phyloP scores from a whole-genome alignment of 2,888 invertebrate genomes.

The Andrena minutula region DNA sequence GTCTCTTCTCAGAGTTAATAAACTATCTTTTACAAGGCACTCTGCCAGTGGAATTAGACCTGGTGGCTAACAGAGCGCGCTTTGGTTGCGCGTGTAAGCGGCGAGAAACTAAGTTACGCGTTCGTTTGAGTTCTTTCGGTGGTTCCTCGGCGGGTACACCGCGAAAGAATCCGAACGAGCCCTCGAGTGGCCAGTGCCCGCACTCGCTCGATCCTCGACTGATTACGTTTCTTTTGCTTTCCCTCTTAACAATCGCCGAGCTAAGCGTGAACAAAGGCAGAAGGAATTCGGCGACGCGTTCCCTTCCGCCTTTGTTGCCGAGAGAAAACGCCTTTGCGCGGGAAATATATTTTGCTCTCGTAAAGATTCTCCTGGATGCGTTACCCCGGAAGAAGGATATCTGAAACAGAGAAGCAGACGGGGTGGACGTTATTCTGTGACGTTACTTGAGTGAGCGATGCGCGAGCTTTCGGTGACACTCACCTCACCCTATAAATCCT shows the following conservation, averaged over 20 bases:
- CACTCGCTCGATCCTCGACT: constrained; percentile 51
- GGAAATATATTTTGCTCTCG: constrained; percentile 39
- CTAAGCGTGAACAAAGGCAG: constrained; percentile 9
- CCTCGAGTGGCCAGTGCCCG: constrained; percentile 53
- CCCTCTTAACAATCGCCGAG: constrained; percentile 15
- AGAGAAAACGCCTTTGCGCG: not conserved
- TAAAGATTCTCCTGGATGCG: constrained; percentile 68
- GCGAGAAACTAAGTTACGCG: constrained; percentile 19
- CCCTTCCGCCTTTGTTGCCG: not conserved
- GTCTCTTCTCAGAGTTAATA: not conserved
- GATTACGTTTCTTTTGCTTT: not conserved
- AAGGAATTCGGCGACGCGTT: not conserved
- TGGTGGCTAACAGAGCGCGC: not conserved
- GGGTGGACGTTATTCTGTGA: not conserved
- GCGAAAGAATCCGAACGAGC: constrained; percentile 12
- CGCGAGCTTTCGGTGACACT: constrained; percentile 79
- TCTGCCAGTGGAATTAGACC: not conserved
- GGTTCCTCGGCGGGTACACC: not conserved
- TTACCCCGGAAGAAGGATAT: constrained; percentile 73
- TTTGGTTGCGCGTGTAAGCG: not conserved
- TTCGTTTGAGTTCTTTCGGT: not conserved
- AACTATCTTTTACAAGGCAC: constrained; percentile 8
- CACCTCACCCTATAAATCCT: constrained; percentile 92
- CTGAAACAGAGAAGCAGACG: constrained; percentile 79
- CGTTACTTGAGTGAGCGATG: not conserved